Evolutionary conservation across 2,113 vertebrate genomes (phyloP).

Genomic region (Perca fluviatilis): DNA sequence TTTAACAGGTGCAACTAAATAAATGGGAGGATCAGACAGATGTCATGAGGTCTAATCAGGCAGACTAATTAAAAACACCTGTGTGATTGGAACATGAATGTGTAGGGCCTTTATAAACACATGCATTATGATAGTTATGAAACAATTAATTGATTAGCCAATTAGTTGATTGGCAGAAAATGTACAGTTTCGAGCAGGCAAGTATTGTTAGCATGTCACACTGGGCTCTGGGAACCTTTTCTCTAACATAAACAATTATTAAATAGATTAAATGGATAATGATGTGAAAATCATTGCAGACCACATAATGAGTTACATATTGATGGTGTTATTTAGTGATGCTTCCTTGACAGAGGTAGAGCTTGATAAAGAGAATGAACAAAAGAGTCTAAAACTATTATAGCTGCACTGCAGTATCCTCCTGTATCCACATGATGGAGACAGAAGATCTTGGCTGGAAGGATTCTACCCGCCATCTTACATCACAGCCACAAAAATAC

Average conservation of each 20-base stretch:
- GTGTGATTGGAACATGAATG: not conserved
- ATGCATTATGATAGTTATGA: not conserved
- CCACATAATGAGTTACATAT: too few relatives aligned
- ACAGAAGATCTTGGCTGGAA: conserved; percentile 62
- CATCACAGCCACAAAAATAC: conserved; percentile 27
- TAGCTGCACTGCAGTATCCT: conserved; percentile 56
- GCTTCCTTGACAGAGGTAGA: not conserved
- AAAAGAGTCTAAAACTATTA: not conserved
- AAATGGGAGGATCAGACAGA: not conserved
- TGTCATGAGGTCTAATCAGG: not conserved
- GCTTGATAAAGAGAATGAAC: not conserved
- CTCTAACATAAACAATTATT: not conserved
- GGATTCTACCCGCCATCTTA: conserved; percentile 54
- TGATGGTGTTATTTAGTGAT: not conserved
- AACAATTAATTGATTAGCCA: not conserved
- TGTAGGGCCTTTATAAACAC: not conserved
- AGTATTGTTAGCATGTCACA: not conserved
- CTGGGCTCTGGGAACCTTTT: not conserved
- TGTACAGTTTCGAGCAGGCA: too few relatives aligned
- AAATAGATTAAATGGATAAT: not conserved
- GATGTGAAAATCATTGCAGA: not conserved
- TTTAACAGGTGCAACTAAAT: not conserved
- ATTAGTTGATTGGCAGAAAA: not conserved
- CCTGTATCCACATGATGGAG: conserved; percentile 72
- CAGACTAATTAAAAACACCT: not conserved